These are phyloP conservation scores for Drosophila micromelanica DNA, from an alignment of 1,140 invertebrate genomes.

Conservation along the genomic window DNA sequence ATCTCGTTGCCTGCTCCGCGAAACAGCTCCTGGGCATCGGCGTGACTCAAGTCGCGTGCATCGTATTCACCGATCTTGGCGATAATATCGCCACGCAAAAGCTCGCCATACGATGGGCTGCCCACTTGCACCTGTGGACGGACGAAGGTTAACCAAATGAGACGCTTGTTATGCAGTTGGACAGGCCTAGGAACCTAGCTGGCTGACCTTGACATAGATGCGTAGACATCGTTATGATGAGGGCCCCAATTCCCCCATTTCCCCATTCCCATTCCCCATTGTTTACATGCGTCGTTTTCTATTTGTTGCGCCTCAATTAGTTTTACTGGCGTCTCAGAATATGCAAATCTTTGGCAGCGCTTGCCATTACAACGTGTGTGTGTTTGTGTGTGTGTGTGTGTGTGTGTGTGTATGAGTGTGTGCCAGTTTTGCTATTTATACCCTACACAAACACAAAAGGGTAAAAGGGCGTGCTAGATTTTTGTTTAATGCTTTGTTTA, in stretches of 20 bases:
- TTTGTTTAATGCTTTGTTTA: too few relatives aligned
- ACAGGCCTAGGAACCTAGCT: constrained; percentile 22
- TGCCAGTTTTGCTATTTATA: constrained; percentile 37
- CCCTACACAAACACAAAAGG: constrained; percentile 25
- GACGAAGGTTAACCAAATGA: constrained; percentile 38
- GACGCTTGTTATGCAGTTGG: constrained; percentile 24
- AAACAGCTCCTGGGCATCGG: constrained; percentile 95
- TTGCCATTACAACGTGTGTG: constrained; percentile 26
- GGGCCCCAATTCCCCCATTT: constrained; percentile 14
- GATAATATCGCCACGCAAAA: constrained; percentile 95
- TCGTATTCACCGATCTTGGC: constrained; percentile 95
- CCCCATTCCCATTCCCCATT: constrained; percentile 29
- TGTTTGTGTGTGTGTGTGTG: neutral
- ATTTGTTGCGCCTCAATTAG: constrained; percentile 75
- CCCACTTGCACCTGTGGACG: constrained; percentile 86
- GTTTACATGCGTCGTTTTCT: constrained; percentile 61
- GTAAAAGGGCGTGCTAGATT: too few relatives aligned
- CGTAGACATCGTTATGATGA: constrained; percentile 57
- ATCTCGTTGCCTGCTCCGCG: constrained; percentile 90
- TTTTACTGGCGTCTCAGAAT: constrained; percentile 65
- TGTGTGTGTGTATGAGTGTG: constrained; percentile 9
- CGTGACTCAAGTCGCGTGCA: constrained; percentile 92
- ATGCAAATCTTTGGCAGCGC: constrained; percentile 44
- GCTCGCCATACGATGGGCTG: constrained; percentile 91
- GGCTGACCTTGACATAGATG: constrained; percentile 44